Conservation (phyloP, 2,113 vertebrate species). For the Raja brachyura region DNA sequence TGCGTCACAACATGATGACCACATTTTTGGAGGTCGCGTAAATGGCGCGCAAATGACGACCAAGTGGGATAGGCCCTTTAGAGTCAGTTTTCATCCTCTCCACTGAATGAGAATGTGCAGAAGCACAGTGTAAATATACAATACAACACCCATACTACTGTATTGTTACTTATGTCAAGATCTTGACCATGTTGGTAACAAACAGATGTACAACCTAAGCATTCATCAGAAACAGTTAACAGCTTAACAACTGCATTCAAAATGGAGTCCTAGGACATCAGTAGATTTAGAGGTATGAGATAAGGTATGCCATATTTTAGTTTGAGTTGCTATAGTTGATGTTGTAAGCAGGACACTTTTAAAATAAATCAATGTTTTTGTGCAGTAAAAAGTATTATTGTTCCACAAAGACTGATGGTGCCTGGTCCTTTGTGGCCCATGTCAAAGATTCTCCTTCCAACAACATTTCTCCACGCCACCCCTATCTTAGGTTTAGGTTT, state of each 20-base stretch:
- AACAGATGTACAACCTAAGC: not conserved
- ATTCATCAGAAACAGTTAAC: not conserved
- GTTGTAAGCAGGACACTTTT: not conserved
- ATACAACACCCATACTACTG: not conserved
- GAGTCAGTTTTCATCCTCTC: too few relatives aligned
- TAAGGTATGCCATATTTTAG: not conserved
- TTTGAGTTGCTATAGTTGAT: not conserved
- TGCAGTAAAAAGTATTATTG: not conserved
- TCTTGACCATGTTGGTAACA: not conserved
- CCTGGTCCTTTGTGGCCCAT: not conserved
- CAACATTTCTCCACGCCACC: too few relatives aligned
- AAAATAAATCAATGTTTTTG: not conserved
- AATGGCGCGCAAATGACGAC: too few relatives aligned
- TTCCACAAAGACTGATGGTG: not conserved
- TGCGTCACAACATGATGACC: too few relatives aligned
- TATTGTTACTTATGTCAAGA: not conserved
- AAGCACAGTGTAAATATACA: not conserved
- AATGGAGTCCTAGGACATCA: not conserved
- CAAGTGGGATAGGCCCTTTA: too few relatives aligned
- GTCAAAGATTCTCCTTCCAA: not conserved
- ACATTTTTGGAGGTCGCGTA: too few relatives aligned
- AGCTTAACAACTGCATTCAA: not conserved
- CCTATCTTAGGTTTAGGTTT: too few relatives aligned
- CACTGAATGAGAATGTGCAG: not conserved
- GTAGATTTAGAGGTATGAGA: not conserved